phyloP scores from a whole-genome alignment of 2,113 vertebrate species.

The Damaliscus lunatus region DNA sequence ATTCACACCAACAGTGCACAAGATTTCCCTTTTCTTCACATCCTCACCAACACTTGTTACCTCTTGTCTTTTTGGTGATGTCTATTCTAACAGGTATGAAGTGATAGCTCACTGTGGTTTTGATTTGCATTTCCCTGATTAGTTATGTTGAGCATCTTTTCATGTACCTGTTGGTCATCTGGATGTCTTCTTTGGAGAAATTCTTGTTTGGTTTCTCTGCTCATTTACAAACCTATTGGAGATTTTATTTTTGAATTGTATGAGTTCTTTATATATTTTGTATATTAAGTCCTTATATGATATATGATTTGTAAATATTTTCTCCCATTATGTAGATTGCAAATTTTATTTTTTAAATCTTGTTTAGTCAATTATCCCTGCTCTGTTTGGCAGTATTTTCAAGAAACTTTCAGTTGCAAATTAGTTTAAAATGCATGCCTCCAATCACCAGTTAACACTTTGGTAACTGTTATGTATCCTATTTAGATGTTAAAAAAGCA shows the following conservation, averaged over 20 bases:
- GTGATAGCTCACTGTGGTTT: neutral
- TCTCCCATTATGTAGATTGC: neutral
- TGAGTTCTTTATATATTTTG: neutral
- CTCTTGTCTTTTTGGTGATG: neutral
- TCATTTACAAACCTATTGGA: neutral
- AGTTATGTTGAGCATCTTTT: neutral
- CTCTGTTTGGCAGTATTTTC: neutral
- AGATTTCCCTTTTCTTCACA: neutral
- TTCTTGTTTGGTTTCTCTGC: neutral
- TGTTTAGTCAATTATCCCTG: neutral
- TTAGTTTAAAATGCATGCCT: conserved; percentile 15
- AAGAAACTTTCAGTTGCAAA: neutral
- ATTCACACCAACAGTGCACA: neutral
- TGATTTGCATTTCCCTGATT: neutral
- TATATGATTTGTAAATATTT: neutral
- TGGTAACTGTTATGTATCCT: neutral
- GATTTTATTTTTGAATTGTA: neutral
- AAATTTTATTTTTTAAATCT: conserved; percentile 30
- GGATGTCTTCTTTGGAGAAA: neutral
- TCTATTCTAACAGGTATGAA: neutral
- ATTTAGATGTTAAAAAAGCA: neutral
- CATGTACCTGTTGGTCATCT: neutral
- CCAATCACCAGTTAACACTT: neutral
- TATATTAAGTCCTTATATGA: neutral
- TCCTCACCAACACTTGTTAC: neutral